Evolutionary conservation across 2,797 vertebrate species (phyloP).

Genomic region (Pipistrellus kuhlii): DNA sequence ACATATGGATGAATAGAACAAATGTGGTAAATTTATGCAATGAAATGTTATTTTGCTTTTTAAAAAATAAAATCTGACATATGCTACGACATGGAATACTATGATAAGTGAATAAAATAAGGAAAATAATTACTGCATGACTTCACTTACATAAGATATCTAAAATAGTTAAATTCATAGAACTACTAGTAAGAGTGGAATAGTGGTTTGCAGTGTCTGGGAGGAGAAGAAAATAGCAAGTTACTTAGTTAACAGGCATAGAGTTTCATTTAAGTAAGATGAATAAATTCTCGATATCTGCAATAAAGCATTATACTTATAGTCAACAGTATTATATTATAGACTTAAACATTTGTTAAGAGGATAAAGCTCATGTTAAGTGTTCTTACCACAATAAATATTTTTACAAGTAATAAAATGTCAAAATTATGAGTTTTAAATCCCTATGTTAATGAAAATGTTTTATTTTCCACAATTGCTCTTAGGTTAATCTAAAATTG

Average conservation of each 20-base stretch:
- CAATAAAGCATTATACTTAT: not conserved
- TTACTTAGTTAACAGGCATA: not conserved
- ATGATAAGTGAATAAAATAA: not conserved
- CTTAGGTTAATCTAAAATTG: not conserved
- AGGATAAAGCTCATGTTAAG: not conserved
- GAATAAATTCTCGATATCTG: not conserved
- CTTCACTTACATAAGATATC: not conserved
- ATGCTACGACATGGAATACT: not conserved
- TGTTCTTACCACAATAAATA: not conserved
- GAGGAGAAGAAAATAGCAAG: not conserved
- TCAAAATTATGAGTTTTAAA: not conserved
- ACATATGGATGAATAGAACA: not conserved
- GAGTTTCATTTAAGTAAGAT: not conserved
- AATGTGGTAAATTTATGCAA: not conserved
- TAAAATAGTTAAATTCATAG: not conserved
- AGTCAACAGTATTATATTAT: not conserved
- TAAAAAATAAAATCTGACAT: not conserved
- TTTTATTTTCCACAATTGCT: not conserved
- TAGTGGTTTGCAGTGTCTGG: not conserved
- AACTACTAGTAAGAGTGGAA: not conserved
- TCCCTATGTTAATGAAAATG: not conserved
- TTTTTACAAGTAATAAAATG: not conserved
- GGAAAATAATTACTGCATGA: not conserved
- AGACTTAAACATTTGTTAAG: not conserved
- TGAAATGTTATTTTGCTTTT: constrained; percentile 5